Evolutionary conservation across 2,113 vertebrate species (phyloP), one percentile per base, ranked within the genome.

Genomic region (Burhinus bistriatus): DNA sequence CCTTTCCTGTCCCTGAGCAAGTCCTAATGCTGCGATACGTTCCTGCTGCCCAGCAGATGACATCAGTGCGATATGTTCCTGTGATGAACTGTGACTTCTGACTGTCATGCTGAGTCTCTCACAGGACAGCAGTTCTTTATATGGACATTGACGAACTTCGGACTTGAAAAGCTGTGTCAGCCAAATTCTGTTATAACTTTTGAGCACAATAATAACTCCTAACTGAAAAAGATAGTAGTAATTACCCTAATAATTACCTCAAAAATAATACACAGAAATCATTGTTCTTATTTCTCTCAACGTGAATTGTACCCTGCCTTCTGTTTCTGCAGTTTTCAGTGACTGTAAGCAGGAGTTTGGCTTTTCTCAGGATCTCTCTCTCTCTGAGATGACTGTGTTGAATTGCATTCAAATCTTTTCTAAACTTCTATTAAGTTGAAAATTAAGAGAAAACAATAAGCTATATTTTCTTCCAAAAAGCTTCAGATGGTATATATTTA

Each of bases 11-110:
- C 82, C 85, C 94, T 0, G 14, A 93, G 92, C 92, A 96, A 94
- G 73, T 36, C 49, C 69, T 79, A 18, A 76, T 30, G 84, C 72
- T 91, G 78, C 69, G 84, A 93, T 71, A 73, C 65, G 55, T 34
- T 95, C 55, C 85, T 76, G 78, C 66, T 90, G 78, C 87, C 89
- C 87, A 84, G 73, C 40, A 86, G 66, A 91, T 95, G 89, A 97
- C 71, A 95, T 95, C 87, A 95, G 65, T 49, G 40, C 0, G 30
- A 83, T 82, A 18, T 72, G 87, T 89, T 97, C 57, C 76, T 84
- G 64, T 51, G 66, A 78, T 89, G 92, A 90, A 34, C 91, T 87
- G 75, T 69, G 90, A 73, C 68, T 95, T 49, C 72, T 45, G 90
- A 92, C 52, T 78, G 80, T 72, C 78, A 84, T 0, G 0, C 23